Percentiles rank a stretch among this genome's conserved stretches.
phyloP scores from a whole-genome alignment of 2,113 vertebrate species.

The Paradoxurus hermaphroditus region DNA sequence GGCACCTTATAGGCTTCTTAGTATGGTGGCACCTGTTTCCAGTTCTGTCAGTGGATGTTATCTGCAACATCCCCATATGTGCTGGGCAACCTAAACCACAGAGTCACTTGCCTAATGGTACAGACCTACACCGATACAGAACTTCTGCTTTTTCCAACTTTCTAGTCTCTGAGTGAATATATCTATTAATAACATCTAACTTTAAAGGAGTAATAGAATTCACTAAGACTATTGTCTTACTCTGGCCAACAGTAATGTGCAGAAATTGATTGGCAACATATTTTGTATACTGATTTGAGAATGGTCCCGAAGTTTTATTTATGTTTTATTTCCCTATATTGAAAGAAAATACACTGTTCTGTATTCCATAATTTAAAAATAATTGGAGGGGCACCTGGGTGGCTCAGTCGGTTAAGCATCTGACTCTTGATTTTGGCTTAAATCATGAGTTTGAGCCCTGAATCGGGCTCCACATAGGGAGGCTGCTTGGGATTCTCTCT shows the following conservation, averaged over 20 bases:
- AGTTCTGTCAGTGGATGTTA: not conserved
- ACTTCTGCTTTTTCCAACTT: not conserved
- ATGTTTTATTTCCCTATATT: not conserved
- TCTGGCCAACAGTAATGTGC: not conserved
- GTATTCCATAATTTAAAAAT: conserved; percentile 27
- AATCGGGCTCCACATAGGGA: too few species aligned
- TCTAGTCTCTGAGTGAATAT: not conserved
- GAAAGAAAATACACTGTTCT: not conserved
- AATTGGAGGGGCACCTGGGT: not conserved
- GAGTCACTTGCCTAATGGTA: not conserved
- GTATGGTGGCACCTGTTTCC: not conserved
- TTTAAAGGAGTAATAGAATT: not conserved
- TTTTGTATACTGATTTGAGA: not conserved
- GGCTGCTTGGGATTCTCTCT: too few species aligned
- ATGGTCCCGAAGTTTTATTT: not conserved
- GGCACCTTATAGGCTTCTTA: not conserved
- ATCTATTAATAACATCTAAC: not conserved
- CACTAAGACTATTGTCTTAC: not conserved
- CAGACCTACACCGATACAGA: not conserved
- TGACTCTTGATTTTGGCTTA: too few species aligned
- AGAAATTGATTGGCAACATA: not conserved
- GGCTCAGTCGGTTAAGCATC: too few species aligned
- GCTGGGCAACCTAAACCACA: not conserved
- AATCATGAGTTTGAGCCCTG: too few species aligned
- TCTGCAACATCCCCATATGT: too few species aligned